These are phyloP conservation scores for Parnassius smintheus DNA, from an alignment of 2,888 invertebrate genomes.

Conservation along the genomic window DNA sequence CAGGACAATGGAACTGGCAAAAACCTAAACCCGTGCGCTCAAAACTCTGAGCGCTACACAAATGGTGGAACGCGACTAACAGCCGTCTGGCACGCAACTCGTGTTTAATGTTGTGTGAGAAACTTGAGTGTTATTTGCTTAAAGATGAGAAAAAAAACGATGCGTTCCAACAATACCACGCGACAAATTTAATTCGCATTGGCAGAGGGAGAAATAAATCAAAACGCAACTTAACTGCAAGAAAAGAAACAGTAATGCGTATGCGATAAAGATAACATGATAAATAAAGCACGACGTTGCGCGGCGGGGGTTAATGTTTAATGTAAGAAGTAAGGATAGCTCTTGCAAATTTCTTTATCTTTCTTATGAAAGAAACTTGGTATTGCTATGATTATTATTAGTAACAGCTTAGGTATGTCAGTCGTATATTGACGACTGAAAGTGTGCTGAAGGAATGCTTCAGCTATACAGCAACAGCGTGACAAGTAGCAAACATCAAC, in stretches of 20 bases:
- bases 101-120: constrained; percentile 11
- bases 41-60: constrained; percentile 3
- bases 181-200: constrained; percentile 17
- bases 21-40: constrained; percentile 8
- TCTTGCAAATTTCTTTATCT: background rate
- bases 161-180: constrained; percentile 2
- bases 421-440: too few species aligned
- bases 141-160: background rate
- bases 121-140: constrained; percentile 13
- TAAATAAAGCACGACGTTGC: constrained; percentile 64
- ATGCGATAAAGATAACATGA: constrained; percentile 65
- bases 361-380: background rate
- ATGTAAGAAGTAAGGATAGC: constrained; percentile 52
- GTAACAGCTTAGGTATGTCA: too few species aligned
- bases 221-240: background rate
- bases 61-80: constrained; percentile 5
- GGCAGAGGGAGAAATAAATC: constrained; percentile 4
- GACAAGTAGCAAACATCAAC: too few species aligned
- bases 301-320: constrained; percentile 70
- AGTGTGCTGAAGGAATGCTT: too few species aligned
- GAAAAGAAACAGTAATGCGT: constrained; percentile 27
- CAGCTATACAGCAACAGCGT: too few species aligned
- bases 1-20: constrained; percentile 9
- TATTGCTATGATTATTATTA: background rate
- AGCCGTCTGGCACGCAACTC: constrained; percentile 10